These are phyloP conservation scores for Antedon mediterranea DNA, from an alignment of 53 echinoderm and acorn worm species.

Conservation along the genomic window DNA sequence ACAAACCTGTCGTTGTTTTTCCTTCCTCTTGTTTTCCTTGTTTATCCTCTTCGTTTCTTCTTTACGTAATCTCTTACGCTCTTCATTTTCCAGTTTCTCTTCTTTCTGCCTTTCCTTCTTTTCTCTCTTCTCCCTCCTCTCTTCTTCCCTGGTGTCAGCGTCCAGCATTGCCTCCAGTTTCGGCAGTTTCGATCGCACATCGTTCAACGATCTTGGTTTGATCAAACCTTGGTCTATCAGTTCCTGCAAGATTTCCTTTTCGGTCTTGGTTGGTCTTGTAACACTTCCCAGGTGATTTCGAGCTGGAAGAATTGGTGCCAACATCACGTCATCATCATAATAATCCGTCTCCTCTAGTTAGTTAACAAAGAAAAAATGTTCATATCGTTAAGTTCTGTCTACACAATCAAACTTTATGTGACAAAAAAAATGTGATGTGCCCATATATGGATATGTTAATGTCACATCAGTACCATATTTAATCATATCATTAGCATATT, in stretches of 20 bases:
- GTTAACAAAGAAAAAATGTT: too few species aligned
- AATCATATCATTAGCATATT: too few species aligned
- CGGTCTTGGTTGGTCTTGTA: neutral
- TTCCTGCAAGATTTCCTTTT: neutral
- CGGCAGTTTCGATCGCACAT: neutral
- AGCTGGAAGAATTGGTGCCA: neutral
- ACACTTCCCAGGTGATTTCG: neutral
- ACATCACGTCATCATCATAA: too few species aligned
- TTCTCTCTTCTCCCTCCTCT: neutral
- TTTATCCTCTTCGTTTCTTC: neutral
- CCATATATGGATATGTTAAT: too few species aligned
- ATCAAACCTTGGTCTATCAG: neutral
- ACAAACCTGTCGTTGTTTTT: neutral
- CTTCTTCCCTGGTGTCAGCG: neutral
- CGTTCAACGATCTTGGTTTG: neutral
- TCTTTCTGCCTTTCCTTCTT: too few species aligned
- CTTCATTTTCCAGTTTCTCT: too few species aligned
- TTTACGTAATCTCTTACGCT: too few species aligned
- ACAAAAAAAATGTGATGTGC: too few species aligned
- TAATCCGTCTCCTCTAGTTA: too few species aligned
- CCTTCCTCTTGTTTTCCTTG: neutral
- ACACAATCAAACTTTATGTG: too few species aligned
- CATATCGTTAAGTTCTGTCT: too few species aligned
- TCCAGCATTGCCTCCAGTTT: neutral
- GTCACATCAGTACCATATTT: too few species aligned